Conservation (phyloP, 2,888 invertebrate species). For the Petrolisthes cinctipes region DNA sequence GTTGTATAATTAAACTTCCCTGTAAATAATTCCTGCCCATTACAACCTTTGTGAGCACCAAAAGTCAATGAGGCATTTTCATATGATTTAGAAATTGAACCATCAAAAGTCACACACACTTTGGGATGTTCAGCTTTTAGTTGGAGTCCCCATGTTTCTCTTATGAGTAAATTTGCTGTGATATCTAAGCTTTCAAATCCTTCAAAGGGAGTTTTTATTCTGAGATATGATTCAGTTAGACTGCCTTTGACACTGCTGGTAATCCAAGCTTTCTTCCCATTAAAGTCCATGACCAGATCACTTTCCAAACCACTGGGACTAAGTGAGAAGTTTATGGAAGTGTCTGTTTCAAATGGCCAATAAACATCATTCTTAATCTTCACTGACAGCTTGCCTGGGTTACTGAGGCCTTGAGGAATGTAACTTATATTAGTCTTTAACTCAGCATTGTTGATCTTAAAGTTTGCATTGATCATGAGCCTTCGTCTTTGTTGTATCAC, state of each 20-base stretch:
- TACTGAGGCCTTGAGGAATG: background rate
- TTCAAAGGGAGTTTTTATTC: constrained; percentile 27
- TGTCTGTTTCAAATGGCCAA: constrained; percentile 25
- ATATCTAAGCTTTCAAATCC: constrained; percentile 38
- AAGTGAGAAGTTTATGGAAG: constrained; percentile 21
- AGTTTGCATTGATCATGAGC: constrained; percentile 25
- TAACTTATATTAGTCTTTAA: constrained; percentile 35
- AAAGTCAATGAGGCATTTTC: background rate
- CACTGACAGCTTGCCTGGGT: constrained; percentile 19
- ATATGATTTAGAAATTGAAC: constrained; percentile 10
- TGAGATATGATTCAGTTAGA: constrained; percentile 41
- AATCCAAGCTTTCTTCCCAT: constrained; percentile 44
- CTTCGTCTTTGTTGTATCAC: constrained; percentile 29
- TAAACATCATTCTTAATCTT: constrained; percentile 41
- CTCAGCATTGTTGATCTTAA: constrained; percentile 30
- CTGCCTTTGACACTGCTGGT: constrained; percentile 34
- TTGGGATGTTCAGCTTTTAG: background rate
- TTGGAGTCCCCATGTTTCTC: constrained; percentile 8
- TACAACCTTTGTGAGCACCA: background rate
- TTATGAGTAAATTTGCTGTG: constrained; percentile 5
- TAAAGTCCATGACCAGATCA: constrained; percentile 23
- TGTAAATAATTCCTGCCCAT: constrained; percentile 18
- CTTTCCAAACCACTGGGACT: background rate
- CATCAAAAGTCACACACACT: constrained; percentile 14
- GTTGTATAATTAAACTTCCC: constrained; percentile 11